Base-by-base conservation (phyloP, 2,888 invertebrate species). In the Tipula lateralis region DNA sequence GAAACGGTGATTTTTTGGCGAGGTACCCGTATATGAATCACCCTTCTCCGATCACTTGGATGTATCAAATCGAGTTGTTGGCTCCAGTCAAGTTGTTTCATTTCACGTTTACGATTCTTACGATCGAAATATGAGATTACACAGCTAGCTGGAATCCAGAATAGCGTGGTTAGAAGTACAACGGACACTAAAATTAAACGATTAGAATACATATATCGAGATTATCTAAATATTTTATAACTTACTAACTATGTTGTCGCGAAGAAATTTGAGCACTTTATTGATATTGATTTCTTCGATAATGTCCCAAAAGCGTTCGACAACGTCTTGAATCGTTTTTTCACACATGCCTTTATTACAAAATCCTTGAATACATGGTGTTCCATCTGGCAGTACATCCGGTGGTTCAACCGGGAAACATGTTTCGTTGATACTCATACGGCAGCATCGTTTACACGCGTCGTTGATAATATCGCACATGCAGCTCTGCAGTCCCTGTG, bases 271-370 rank as follows among this genome's bases (percentile, higher is more conserved):
- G 87, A 97, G 92, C 87, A 97, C 96, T 88, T 96, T 96, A 89
- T 97, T 97, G 85, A 97, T 97, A 90, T 97, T 97, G 85, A 98
- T 97, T 88, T 98, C 97, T 90, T 98, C 98, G 86, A 99, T 98
- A 84, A 99, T 97, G 89, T 97, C 97, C 97, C 98, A 99, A 90
- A 99, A 97, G 34, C 98, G 93, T 90, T 98, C 97, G 9, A 98
- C 97, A 29, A 98, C 96, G 89, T 98, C 98, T 89, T 97, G 97
- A 85, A 97, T 96, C 0, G 97, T 97, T 90, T 97, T 97, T 89
- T 97, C 96, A 88, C 98, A 99, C 30, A 95, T 93, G 7, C 98
- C 98, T 92, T 96, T 96, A 90, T 97, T 97, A 88, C 99, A 99
- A 90, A 97, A 97, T 66, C 99, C 99, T 91, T 98, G 97, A 88